Conservation (phyloP, 2,888 invertebrate genomes). For the Drepana falcataria region DNA sequence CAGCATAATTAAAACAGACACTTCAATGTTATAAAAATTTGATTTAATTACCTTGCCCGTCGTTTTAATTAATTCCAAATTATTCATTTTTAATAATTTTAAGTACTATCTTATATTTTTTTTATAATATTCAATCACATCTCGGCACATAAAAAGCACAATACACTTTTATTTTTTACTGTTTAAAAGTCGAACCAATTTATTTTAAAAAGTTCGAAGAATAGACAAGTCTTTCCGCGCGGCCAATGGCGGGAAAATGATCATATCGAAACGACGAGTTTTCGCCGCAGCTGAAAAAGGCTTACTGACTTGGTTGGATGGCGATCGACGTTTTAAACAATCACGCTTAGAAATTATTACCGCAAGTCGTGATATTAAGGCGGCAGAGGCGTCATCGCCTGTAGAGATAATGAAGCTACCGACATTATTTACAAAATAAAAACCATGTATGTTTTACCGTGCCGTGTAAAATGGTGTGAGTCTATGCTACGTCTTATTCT, state of each 20-base stretch:
- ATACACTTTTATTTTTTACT: background rate
- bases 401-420: background rate
- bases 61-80: background rate
- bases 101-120: too few species aligned
- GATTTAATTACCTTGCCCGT: background rate
- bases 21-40: too few species aligned
- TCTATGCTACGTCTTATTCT: too few species aligned
- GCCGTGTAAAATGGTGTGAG: too few species aligned
- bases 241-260: constrained; percentile 28
- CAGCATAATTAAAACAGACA: too few species aligned
- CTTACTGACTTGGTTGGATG: constrained; percentile 36
- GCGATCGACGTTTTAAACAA: constrained; percentile 32
- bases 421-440: background rate
- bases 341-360: constrained; percentile 27
- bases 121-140: too few species aligned
- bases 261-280: constrained; percentile 37
- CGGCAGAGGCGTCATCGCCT: background rate
- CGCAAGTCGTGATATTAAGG: constrained; percentile 4
- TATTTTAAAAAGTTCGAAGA: background rate
- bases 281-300: constrained; percentile 37
- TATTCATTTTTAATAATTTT: background rate
- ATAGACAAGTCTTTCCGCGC: background rate
- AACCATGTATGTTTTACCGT: too few species aligned
- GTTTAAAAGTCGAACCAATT: background rate
- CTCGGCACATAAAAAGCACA: background rate